Evolutionary conservation across 2,113 vertebrate genomes (phyloP), one percentile per base, ranked within the genome.

Genomic region (Nerophis lumbriciformis): DNA sequence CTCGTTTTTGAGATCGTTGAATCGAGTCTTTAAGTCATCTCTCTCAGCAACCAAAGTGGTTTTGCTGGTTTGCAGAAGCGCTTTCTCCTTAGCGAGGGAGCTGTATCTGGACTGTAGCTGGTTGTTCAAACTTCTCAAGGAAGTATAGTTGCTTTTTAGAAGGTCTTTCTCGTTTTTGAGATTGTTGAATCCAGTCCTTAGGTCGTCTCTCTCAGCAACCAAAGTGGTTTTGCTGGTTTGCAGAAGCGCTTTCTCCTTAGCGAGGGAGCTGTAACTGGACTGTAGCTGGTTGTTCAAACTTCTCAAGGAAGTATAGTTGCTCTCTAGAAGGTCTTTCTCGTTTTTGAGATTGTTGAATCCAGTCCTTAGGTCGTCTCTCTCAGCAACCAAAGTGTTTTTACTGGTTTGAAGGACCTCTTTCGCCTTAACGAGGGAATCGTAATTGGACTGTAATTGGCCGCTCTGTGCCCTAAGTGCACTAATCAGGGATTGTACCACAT

Each of bases 281-380:
- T 47, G 0, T n/a, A n/a, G n/a, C n/a, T n/a, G n/a, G n/a, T n/a
- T n/a, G n/a, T n/a, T n/a, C n/a, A n/a, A n/a, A n/a, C 0, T 8
- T 9, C 5, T 68, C 19, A n/a, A n/a, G n/a, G n/a, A 73, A 48
- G 49, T 45, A 54, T 47, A 74, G 5, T 65, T 6, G 8, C 3
- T 54, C 38, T 55, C 44, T 0, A 77, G 11, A 19, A 13, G 2
- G n/a, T n/a, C 55, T 54, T 13, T 50, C 4, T 65, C 38, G 0
- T 15, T 54, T 63, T 47, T 66, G 48, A 72, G 42, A 5, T 11
- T 21, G 47, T 6, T 42, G 5, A 54, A 59, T 14, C 5, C 28
- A 44, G 10, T 16, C 3, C 58, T 10, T 47, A 66, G 14, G 12
- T 38, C 14, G 9, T 15, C 14, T 36, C 35, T 36, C n/a, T 48